Evolutionary conservation across 2,888 invertebrate species (phyloP).

Genomic region (Aethes cnicana): DNA sequence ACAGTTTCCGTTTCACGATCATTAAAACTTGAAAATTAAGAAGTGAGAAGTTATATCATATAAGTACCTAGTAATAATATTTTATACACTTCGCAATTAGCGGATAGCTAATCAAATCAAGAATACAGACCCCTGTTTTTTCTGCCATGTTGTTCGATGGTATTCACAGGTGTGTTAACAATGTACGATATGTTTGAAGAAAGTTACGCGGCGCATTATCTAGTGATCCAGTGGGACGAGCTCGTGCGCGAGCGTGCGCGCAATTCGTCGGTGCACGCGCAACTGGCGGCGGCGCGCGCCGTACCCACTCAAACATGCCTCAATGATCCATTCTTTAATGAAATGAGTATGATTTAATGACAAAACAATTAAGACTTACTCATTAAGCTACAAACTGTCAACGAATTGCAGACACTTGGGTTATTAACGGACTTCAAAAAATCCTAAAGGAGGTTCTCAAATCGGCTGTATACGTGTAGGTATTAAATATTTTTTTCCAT

Average conservation of each 20-base stretch:
- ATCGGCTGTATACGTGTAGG: too few relatives aligned
- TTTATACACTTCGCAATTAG: slow-evolving; percentile 7
- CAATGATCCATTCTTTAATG: not conserved
- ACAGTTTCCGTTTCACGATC: too few relatives aligned
- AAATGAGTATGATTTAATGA: not conserved
- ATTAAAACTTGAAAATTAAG: too few relatives aligned
- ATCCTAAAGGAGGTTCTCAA: too few relatives aligned
- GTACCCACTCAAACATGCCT: slow-evolving; percentile 2
- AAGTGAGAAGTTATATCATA: too few relatives aligned
- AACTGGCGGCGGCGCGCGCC: slow-evolving; percentile 40
- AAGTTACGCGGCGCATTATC: slow-evolving; percentile 40
- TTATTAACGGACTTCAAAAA: too few relatives aligned
- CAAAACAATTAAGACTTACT: too few relatives aligned
- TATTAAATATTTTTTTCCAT: too few relatives aligned
- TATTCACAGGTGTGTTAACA: slow-evolving; percentile 8
- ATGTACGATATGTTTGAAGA: slow-evolving; percentile 31
- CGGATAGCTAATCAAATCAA: slow-evolving; percentile 6
- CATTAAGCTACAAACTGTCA: too few relatives aligned
- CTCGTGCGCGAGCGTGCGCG: slow-evolving; percentile 52
- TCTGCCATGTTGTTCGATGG: slow-evolving; percentile 13
- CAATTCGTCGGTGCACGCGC: slow-evolving; percentile 50
- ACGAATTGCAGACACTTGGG: too few relatives aligned
- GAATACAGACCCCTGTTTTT: slow-evolving; percentile 20
- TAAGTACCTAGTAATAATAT: too few relatives aligned
- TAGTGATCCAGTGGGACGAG: slow-evolving; percentile 47